These are phyloP conservation scores for Cyprinodon tularosa DNA, from an alignment of 2,113 vertebrate genomes.

Conservation along the genomic window DNA sequence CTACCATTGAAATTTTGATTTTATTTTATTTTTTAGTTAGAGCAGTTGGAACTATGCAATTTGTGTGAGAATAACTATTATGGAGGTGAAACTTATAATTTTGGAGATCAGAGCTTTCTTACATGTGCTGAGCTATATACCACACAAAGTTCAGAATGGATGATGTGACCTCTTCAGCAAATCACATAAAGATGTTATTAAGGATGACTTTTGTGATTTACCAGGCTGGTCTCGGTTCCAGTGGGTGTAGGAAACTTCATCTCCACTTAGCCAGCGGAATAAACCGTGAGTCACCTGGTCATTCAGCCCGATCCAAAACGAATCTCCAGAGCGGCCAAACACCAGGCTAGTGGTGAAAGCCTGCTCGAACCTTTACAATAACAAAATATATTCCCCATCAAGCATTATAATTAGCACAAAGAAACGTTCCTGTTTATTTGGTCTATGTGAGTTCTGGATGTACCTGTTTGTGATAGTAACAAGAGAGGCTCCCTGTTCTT, in stretches of 20 bases:
- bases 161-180: too few relatives aligned
- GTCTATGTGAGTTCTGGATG: neutral
- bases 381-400: neutral
- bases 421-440: neutral
- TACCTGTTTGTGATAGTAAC: constrained; percentile 91
- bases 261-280: constrained; percentile 90
- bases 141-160: neutral
- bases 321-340: constrained; percentile 85
- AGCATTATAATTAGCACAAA: neutral
- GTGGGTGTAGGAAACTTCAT: constrained; percentile 90
- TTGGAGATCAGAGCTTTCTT: neutral
- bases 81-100: neutral
- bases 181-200: neutral
- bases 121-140: neutral
- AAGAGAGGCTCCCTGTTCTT: constrained; percentile 80
- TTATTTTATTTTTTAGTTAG: neutral
- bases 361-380: constrained; percentile 88
- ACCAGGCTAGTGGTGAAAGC: constrained; percentile 93
- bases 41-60: neutral
- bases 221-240: constrained; percentile 96
- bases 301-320: constrained; percentile 90
- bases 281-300: constrained; percentile 82
- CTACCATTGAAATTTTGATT: neutral
- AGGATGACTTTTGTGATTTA: constrained; percentile 48
- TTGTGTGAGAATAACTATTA: neutral